Base-by-base conservation (phyloP, 2,888 invertebrate species). In the Aphidoletes aphidimyza region DNA sequence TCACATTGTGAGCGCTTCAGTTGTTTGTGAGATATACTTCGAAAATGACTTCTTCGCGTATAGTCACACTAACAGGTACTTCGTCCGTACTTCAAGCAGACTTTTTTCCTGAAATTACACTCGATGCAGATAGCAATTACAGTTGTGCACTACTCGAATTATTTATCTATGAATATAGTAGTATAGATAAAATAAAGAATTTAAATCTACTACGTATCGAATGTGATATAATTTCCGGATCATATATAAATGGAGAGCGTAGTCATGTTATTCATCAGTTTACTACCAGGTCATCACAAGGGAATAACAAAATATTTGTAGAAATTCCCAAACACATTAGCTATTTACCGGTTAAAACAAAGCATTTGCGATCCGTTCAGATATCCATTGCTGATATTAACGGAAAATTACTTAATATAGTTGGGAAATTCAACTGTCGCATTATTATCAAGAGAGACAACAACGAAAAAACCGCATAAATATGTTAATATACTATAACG, bases 231-330 rank as follows among this genome's bases (percentile, higher is more conserved):
- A 87, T 86, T 1, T 83, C 85, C 9, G 88, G 88, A 37, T 87
- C 88, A 81, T 88, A 87, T 85, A 81, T 86, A 11, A 87, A 88
- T 86, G 86, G 87, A 14, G 86, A 86, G 78, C 87, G 85, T 37
- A 86, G 87, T 5, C 88, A 89, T 85, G 88, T 87, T 5, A 87
- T 89, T 84, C 88, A 89, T 85, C 87, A 88, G 86, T 89, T 89
- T 87, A 87, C 87, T 22, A 87, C 87, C 6, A 86, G 86, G 45
- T 87, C 88, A 3, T 19, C 49, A 49, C 22, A 49, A n/a, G 86
- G 86, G 36, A 87, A 88, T 26, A 89, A 89, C 6, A 89, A 87
- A 87, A 88, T 88, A 86, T 87, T 89, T 49, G 86, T 88, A 83
- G 88, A 88, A 86, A 87, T 87, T 30, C 88, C 88, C 11, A 85